Percentiles rank a stretch among this genome's conserved stretches.
These are phyloP conservation scores for Netelia inedita DNA, from an alignment of 2,888 invertebrate species.

Conservation along the genomic window DNA sequence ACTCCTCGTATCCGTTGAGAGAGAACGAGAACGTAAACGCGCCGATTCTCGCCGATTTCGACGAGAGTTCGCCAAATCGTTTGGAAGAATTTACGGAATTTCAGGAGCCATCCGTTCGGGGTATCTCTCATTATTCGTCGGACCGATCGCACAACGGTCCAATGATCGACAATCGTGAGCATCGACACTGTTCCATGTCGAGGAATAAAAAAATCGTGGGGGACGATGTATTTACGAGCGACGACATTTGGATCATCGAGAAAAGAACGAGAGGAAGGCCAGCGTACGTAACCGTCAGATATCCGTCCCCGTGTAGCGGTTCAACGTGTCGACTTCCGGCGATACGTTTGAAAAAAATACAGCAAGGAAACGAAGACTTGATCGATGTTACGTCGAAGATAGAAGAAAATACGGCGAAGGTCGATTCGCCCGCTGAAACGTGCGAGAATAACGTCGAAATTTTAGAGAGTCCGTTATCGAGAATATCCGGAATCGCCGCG, in stretches of 20 bases:
- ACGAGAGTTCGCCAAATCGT: constrained; percentile 16
- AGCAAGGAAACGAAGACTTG: background rate
- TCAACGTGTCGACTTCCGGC: constrained; percentile 64
- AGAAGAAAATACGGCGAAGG: background rate
- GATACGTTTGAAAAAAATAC: constrained; percentile 65
- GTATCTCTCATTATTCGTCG: constrained; percentile 65
- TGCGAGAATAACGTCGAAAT: background rate
- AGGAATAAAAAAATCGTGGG: constrained; percentile 41
- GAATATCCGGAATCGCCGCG: background rate
- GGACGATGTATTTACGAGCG: constrained; percentile 57
- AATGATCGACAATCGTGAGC: constrained; percentile 39
- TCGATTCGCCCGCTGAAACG: background rate
- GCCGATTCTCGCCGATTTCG: constrained; percentile 41
- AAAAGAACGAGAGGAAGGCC: constrained; percentile 59
- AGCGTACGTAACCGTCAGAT: background rate
- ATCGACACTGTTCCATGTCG: constrained; percentile 67
- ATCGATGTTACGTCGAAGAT: background rate
- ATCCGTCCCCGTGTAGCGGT: background rate
- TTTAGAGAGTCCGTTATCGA: background rate
- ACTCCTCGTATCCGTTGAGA: constrained; percentile 28
- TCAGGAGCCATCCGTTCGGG: background rate
- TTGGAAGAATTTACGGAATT: background rate
- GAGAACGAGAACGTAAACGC: constrained; percentile 31
- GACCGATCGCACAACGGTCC: constrained; percentile 57
- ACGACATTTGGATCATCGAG: constrained; percentile 71